Conservation (phyloP, 2,797 vertebrate genomes). For the Alosa sapidissima region DNA sequence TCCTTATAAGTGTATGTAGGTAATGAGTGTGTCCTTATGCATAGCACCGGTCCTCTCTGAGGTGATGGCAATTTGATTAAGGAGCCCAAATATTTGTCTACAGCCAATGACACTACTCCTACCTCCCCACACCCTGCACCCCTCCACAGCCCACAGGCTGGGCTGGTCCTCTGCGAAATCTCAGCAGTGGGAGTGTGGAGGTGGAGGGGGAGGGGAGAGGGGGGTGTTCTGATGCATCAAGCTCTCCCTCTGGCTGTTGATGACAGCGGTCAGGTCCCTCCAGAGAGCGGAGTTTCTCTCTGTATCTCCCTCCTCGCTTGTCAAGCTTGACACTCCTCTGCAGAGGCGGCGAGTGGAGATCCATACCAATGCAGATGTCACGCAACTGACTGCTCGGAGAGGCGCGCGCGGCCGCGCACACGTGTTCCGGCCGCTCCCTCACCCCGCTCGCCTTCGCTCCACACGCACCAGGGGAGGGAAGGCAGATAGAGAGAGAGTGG, state of each 20-base stretch:
- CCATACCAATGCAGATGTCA: constrained; percentile 50
- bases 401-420: too few relatives aligned
- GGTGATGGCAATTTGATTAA: background rate
- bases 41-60: background rate
- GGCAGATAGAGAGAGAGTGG: background rate
- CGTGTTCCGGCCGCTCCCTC: background rate
- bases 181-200: background rate
- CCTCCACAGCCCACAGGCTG: background rate
- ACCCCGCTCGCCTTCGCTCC: background rate
- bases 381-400: constrained; percentile 34
- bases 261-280: constrained; percentile 51
- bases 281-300: constrained; percentile 36
- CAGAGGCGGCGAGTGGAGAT: constrained; percentile 41
- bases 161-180: background rate
- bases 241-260: constrained; percentile 28
- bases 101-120: background rate
- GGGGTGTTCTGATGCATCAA: background rate
- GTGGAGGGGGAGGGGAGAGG: background rate
- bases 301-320: constrained; percentile 39
- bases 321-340: constrained; percentile 53
- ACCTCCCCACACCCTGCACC: background rate
- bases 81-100: constrained; percentile 2
- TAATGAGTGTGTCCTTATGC: background rate
- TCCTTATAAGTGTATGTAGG: background rate
- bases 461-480: background rate